These are phyloP conservation scores for Albula glossodonta DNA, from an alignment of 2,113 vertebrate genomes.

Conservation along the genomic window DNA sequence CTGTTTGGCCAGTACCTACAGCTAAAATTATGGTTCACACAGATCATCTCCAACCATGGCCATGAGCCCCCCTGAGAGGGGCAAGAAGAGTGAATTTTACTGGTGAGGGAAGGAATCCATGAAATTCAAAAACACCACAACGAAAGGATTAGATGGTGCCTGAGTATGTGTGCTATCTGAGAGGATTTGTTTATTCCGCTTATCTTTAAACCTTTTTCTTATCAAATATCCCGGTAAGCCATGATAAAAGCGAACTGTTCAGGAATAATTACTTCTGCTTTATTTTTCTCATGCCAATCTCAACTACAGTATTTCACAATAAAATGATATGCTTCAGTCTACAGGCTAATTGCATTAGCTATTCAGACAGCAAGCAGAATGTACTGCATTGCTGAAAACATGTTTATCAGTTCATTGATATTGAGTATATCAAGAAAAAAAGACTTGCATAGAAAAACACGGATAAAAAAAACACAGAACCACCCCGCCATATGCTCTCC, in stretches of 20 bases:
- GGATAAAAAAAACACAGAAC: neutral
- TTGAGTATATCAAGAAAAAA: neutral
- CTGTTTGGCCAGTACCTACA: conserved; percentile 23
- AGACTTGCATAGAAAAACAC: neutral
- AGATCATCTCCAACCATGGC: conserved; percentile 12
- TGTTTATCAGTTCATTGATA: neutral
- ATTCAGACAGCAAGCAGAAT: neutral
- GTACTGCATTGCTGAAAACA: neutral
- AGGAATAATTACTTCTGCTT: neutral
- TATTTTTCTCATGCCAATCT: neutral
- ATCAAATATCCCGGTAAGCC: neutral
- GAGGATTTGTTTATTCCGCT: neutral
- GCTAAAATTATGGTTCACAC: conserved; percentile 8
- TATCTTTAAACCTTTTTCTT: neutral
- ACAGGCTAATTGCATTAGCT: neutral
- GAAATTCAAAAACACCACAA: neutral
- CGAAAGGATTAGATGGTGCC: neutral
- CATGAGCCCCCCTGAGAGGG: conserved; percentile 7
- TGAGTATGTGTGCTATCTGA: neutral
- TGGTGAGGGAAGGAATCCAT: neutral
- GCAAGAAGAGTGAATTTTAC: neutral
- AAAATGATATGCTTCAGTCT: neutral
- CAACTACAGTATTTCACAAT: neutral
- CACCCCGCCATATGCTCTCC: neutral
- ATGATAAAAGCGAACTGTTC: neutral